Base-by-base conservation (phyloP, 1,140 invertebrate genomes). In the Ostrea denselamellosa region DNA sequence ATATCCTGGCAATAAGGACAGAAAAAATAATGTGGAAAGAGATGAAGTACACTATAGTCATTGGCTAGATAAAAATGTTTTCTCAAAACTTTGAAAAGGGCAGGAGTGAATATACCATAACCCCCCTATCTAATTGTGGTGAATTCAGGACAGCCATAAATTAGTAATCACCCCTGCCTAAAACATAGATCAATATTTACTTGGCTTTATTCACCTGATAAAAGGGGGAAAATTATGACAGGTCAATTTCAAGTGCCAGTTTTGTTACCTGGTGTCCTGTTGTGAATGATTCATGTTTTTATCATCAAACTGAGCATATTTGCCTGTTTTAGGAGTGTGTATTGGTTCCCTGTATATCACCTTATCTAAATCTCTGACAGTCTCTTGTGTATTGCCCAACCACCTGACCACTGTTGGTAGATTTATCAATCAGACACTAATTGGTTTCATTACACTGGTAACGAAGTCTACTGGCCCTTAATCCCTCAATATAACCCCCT, bases 101-200 rank as follows among this genome's bases (percentile, higher is more conserved):
- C 17, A 12, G 9, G 8, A 12, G 54, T 19, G 4, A 19, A 5
- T 58, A 19, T 0, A 19, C 56, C 14, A 58, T 19, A 58, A 3
- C n/a, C n/a, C 25, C 25, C 68, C 14, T 0, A 14, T 10, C 22
- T 5, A 34, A 71, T 71, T 25, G 25, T 10, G 22, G 22, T 71
- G 68, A 71, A 71, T 71, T 71, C 68, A 28, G 22, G 8, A 71
- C 12, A 12, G 28, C 68, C 68, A 71, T 71, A 71, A 71, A 71
- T 71, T 71, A 71, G 12, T 71, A 71, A 71, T 71, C 22, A 71
- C 25, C 68, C 68, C 28, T 71, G 28, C 68, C 25, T 71, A 71
- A 71, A 71, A 71, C 68, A 28, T 25, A 71, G 28, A 71, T 71
- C 68, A 71, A 71, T 71, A 71, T 71, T 71, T 9, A 71, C 68